Base-by-base conservation (phyloP, 2,113 vertebrate genomes). In the Cichladusa arquata region DNA sequence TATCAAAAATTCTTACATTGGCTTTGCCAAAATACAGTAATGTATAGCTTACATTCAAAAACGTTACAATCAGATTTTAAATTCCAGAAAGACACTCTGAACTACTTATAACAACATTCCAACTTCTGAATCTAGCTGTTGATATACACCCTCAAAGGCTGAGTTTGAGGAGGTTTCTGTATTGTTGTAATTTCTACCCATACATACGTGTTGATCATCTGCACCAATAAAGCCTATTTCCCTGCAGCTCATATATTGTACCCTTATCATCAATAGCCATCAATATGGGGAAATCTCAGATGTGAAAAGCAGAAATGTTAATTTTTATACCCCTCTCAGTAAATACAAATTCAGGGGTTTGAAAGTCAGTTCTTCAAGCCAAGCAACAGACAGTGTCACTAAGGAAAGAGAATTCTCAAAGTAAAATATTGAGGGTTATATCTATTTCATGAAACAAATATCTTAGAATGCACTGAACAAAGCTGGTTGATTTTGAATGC, bases 401-500 rank as follows among this genome's bases (percentile, higher is more conserved):
- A 88, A 70, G 15, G 28, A 53, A 48, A 69, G 23, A 50, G 29
- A 92, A 70, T 48, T 45, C 88, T 80, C 54, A 90, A 73, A 81
- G 45, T 61, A 92, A 90, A 92, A 73, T 22, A 92, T 44, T 38
- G 50, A 69, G 40, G 19, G 38, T 67, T 90, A 26, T 29, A 80
- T 79, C 92, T 90, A 4, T 57, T 83, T 86, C 42, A 83, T 28
- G 29, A 74, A 92, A 81, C 79, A 89, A 94, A 88, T 92, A 45
- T 22, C 67, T 73, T 38, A 11, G 62, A 90, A 93, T 29, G 12
- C 19, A 9, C 54, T 90, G 88, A 94, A 96, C 95, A 97, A 96
- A 94, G 66, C 80, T 29, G 42, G 67, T 44, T 96, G 95, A 96
- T 96, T 97, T 92, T 88, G 79, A 83, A 94, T 93, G 80, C 74